Conservation (phyloP, 2,113 vertebrate species). For the Calyptommatus sinebrachiatus region DNA sequence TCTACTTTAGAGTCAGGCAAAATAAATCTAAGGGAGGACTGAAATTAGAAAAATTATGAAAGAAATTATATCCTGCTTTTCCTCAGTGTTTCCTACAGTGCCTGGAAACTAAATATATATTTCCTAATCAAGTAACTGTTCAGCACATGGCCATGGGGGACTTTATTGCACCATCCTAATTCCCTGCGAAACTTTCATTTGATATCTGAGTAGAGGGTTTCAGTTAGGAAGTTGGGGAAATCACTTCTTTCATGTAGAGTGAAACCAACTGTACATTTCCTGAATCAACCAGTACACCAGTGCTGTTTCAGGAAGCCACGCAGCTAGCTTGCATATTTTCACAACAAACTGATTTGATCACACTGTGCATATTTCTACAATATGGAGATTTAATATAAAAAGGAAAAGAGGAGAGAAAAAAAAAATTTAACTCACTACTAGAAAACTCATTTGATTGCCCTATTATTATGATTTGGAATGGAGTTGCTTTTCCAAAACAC, state of each 20-base stretch:
- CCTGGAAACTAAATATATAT: too few species aligned
- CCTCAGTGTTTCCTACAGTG: too few species aligned
- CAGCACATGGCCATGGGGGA: too few species aligned
- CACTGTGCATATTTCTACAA: constrained; percentile 2
- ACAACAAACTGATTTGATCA: background rate
- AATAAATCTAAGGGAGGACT: background rate
- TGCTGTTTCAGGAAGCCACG: background rate
- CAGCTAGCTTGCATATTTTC: background rate
- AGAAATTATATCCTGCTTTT: background rate
- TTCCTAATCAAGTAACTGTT: background rate
- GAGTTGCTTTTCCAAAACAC: background rate
- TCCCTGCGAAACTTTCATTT: too few species aligned
- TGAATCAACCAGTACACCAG: background rate
- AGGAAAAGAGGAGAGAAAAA: background rate
- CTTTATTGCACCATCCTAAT: too few species aligned
- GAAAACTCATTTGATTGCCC: background rate
- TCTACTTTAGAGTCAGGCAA: background rate
- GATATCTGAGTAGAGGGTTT: too few species aligned
- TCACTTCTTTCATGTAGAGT: too few species aligned
- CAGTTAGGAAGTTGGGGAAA: too few species aligned
- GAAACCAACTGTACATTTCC: too few species aligned
- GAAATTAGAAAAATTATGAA: background rate
- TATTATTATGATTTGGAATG: background rate
- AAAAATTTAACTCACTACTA: background rate
- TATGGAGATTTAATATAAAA: background rate